These are phyloP conservation scores for Otus scops DNA, from an alignment of 2,797 vertebrate genomes.

Conservation along the genomic window DNA sequence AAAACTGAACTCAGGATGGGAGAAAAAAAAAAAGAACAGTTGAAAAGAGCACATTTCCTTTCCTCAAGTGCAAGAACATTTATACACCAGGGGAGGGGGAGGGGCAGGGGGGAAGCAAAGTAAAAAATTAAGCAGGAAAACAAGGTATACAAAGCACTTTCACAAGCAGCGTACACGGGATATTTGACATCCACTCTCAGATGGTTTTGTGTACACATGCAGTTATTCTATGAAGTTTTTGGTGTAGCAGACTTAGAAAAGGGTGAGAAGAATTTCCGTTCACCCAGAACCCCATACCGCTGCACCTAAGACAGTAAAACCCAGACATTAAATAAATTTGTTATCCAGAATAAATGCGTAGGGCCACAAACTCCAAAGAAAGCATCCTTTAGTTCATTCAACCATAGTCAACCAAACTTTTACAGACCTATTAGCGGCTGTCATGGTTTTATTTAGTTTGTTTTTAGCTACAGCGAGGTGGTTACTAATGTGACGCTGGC, in stretches of 20 bases:
- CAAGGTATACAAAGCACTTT: background rate
- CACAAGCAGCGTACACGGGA: background rate
- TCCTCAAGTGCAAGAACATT: background rate
- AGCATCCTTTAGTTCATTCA: background rate
- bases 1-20: background rate
- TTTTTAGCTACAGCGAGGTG: background rate
- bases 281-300: fast-evolving
- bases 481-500: background rate
- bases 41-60: background rate
- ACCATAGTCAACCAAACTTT: background rate
- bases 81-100: fast-evolving
- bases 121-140: background rate
- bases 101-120: background rate
- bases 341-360: background rate
- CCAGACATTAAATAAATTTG: background rate
- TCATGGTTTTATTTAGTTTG: background rate
- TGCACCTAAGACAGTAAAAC: background rate
- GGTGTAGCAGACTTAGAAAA: background rate
- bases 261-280: background rate
- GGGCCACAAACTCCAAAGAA: background rate
- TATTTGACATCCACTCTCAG: background rate
- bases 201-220: background rate
- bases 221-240: background rate
- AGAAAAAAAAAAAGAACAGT: background rate
- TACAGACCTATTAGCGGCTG: background rate